phyloP scores from a whole-genome alignment of 1,140 invertebrate species.

The Pomacea maculata region DNA sequence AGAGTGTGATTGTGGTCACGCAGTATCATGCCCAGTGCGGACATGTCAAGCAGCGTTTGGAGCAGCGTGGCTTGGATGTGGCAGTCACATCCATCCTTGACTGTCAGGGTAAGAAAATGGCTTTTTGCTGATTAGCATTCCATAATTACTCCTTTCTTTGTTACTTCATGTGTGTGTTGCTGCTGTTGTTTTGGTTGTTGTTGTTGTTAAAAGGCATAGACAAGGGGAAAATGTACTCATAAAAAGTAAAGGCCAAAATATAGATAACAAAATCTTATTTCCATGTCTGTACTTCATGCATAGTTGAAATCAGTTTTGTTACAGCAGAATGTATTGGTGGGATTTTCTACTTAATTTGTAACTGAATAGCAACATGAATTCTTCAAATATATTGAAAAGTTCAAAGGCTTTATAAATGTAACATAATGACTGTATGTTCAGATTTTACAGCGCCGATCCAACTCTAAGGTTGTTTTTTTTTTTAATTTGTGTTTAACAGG shows the following conservation, averaged over 20 bases:
- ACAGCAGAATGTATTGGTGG: no score
- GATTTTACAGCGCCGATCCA: no score
- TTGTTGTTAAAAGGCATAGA: not conserved
- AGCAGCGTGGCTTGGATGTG: constrained; percentile 5
- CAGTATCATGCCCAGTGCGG: constrained; percentile 37
- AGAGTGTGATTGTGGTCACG: constrained; percentile 37
- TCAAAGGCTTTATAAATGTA: not conserved
- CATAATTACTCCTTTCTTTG: not conserved
- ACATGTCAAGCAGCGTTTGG: constrained; percentile 29
- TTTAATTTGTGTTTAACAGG: constrained; percentile 33
- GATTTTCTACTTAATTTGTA: no score
- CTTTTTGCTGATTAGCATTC: no score
- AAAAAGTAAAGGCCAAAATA: not conserved
- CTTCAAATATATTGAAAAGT: not conserved
- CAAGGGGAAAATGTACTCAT: not conserved
- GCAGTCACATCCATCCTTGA: not conserved
- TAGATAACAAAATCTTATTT: not conserved
- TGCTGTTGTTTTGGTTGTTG: not conserved
- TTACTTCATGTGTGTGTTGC: not conserved
- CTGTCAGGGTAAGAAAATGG: constrained; percentile 5
- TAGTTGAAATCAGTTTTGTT: constrained; percentile 12
- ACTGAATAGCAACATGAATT: not conserved
- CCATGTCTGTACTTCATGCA: not conserved
- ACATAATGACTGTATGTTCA: no score
- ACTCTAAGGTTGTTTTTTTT: no score